These are phyloP conservation scores for Syngnathus typhle DNA, from an alignment of 2,113 vertebrate species.

Conservation along the genomic window DNA sequence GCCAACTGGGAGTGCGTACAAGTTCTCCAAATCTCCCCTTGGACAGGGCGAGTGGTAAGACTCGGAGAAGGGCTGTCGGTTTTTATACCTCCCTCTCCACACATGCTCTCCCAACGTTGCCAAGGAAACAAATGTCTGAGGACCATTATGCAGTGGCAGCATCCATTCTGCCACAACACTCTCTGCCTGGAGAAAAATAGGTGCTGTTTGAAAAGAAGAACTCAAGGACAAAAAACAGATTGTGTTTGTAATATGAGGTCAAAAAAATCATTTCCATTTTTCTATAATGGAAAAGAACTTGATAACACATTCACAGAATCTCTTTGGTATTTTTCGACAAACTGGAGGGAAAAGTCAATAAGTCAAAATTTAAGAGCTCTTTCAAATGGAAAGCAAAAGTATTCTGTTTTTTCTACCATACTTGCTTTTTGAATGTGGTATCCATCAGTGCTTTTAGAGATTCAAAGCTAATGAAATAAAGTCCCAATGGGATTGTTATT, in stretches of 20 bases:
- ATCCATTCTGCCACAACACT: slow-evolving; percentile 71
- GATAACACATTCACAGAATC: slow-evolving; percentile 12
- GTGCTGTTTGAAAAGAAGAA: slow-evolving; percentile 66
- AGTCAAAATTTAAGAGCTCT: slow-evolving; percentile 3
- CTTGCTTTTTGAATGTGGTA: too few relatives aligned
- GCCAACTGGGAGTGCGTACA: slow-evolving; percentile 24
- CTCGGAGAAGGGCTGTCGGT: slow-evolving; percentile 60
- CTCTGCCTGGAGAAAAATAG: slow-evolving; percentile 64
- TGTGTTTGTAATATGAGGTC: slow-evolving; percentile 43
- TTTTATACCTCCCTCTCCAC: slow-evolving; percentile 73
- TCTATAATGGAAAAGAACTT: slow-evolving; percentile 17
- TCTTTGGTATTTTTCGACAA: neutral
- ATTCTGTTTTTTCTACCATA: too few relatives aligned
- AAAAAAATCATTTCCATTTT: slow-evolving; percentile 24
- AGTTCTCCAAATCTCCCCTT: slow-evolving; percentile 44
- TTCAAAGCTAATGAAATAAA: too few relatives aligned
- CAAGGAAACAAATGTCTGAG: slow-evolving; percentile 75
- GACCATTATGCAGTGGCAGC: slow-evolving; percentile 67
- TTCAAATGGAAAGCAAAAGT: neutral
- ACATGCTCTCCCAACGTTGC: slow-evolving; percentile 70
- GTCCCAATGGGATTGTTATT: too few relatives aligned
- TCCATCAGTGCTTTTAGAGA: too few relatives aligned
- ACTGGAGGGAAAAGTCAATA: slow-evolving; percentile 11
- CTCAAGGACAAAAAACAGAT: slow-evolving; percentile 52
- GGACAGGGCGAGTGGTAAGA: slow-evolving; percentile 56